Evolutionary conservation across 2,888 invertebrate genomes (phyloP), one percentile per base, ranked within the genome.

Genomic region (Plagodis pulveraria): DNA sequence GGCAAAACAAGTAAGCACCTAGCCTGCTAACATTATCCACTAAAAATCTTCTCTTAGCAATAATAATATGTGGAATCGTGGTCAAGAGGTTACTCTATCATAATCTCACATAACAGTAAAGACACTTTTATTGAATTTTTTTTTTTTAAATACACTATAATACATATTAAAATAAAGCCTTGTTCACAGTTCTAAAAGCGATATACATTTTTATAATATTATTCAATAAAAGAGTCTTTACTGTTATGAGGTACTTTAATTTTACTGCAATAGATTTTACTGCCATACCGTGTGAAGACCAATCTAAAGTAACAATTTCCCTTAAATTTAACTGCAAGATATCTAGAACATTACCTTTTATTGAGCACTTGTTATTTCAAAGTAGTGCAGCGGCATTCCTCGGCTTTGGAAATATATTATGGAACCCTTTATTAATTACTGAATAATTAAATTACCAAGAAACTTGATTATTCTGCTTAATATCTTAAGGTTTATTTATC

Each of bases 341-440:
- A 12, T 48, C 35, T 34, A 22, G n/a, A 41, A 41, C 54, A 55
- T 58, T 52, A 52, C 22, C 8, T 53, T 58, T 58, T 58, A 64
- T 42, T 51, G 38, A 33, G 48, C 34, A 46, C 35, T 56, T 8
- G 47, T 56, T 36, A 63, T 65, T 59, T 12, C 47, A 33, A 65
- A 65, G 58, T 63, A 62, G 66, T 61, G 50, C 62, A 67, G 60
- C 67, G 40, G 50, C 63, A 69, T 67, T 67, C 65, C 56, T 53
- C 11, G 40, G 57, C 38, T 43, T 41, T 46, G 41, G n/a, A 41
- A 10, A 10, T 41, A 41, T 41, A 41, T 36, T 10, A 10, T 41
- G n/a, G 41, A 9, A 8, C 7, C 10, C 49, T 46, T 35, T 51
- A 58, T 56, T 57, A 58, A 56, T 66, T 64, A 61, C 44, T 47